phyloP scores from a whole-genome alignment of 2,888 invertebrate genomes.

The Drosophila ochracea region DNA sequence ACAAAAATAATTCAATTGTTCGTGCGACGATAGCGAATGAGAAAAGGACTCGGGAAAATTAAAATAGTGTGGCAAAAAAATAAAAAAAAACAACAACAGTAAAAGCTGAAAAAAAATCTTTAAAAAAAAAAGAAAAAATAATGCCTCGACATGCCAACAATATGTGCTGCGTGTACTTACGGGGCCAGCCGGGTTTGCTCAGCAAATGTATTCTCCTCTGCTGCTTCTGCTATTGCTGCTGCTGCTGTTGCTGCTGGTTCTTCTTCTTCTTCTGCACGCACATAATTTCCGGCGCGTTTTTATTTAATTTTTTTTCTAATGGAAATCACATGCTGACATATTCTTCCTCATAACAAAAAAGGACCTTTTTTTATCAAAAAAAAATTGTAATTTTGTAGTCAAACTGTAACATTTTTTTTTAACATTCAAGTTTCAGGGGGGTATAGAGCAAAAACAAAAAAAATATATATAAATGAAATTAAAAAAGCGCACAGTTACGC shows the following conservation, averaged over 20 bases:
- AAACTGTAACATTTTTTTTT: slow-evolving; percentile 73
- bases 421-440: slow-evolving; percentile 40
- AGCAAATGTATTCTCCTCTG: slow-evolving; percentile 19
- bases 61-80: slow-evolving; percentile 68
- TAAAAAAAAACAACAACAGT: slow-evolving; percentile 48
- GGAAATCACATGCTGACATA: slow-evolving; percentile 78
- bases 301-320: slow-evolving; percentile 52
- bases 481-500: slow-evolving; percentile 76
- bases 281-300: slow-evolving; percentile 75
- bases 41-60: slow-evolving; percentile 70
- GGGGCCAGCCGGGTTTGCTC: slow-evolving; percentile 22
- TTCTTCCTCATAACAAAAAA: slow-evolving; percentile 65
- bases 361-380: slow-evolving; percentile 47
- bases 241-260: slow-evolving; percentile 20
- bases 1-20: slow-evolving; percentile 84
- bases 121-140: slow-evolving; percentile 22
- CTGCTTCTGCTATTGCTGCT: slow-evolving; percentile 20
- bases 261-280: slow-evolving; percentile 56
- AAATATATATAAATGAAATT: slow-evolving; percentile 65
- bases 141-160: slow-evolving; percentile 56
- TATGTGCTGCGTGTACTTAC: slow-evolving; percentile 65
- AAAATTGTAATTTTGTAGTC: slow-evolving; percentile 71
- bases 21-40: slow-evolving; percentile 52
- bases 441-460: slow-evolving; percentile 34
- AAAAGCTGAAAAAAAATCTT: slow-evolving; percentile 37